These are phyloP conservation scores for Philopedon plagiatum DNA, from an alignment of 2,888 invertebrate genomes.

Conservation along the genomic window DNA sequence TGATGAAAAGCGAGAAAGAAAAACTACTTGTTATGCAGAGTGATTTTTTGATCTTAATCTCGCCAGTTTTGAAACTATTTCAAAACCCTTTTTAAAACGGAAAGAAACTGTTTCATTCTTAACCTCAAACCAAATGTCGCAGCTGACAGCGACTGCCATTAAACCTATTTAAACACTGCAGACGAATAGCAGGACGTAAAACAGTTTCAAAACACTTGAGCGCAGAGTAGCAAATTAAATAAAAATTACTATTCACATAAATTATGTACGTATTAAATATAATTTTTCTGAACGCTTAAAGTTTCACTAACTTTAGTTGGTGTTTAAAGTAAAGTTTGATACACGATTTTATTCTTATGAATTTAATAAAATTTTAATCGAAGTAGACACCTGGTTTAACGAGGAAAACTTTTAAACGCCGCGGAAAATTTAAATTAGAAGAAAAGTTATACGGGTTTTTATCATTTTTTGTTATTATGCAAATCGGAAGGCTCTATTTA, in stretches of 20 bases:
- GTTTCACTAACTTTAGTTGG: constrained; percentile 25
- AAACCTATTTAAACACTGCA: too few species aligned
- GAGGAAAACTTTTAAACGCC: constrained; percentile 13
- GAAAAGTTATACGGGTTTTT: not conserved
- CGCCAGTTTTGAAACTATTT: too few species aligned
- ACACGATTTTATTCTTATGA: constrained; percentile 34
- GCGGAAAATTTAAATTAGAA: constrained; percentile 4
- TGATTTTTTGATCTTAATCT: too few species aligned
- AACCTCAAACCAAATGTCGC: too few species aligned
- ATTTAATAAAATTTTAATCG: constrained; percentile 25
- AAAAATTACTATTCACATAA: constrained; percentile 27
- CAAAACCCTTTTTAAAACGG: too few species aligned
- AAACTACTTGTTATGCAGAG: too few species aligned
- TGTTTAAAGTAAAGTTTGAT: constrained; percentile 24
- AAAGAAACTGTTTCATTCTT: too few species aligned
- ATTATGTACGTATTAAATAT: constrained; percentile 25
- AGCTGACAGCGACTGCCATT: too few species aligned
- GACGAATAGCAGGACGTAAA: too few species aligned
- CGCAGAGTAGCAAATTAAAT: too few species aligned
- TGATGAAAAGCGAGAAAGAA: too few species aligned
- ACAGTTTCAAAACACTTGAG: too few species aligned
- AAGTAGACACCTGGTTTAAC: constrained; percentile 18
- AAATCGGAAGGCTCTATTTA: not conserved
- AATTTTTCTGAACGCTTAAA: constrained; percentile 24
- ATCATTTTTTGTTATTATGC: not conserved